Base-by-base conservation (phyloP, 2,113 vertebrate species). In the Mola mola region DNA sequence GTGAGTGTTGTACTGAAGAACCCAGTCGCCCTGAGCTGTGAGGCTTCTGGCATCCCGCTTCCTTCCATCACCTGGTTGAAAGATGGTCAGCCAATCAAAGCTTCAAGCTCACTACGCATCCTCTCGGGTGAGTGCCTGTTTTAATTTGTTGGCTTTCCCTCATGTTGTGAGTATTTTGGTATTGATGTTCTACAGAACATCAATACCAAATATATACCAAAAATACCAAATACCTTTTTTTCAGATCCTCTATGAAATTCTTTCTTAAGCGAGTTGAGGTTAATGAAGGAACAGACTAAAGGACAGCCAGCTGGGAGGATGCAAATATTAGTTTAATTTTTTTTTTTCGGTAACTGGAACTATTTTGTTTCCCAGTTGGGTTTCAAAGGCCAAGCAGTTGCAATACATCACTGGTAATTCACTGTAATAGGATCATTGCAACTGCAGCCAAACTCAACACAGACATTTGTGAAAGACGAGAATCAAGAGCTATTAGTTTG, bases 21-120 rank as follows among this genome's bases (percentile, higher is more conserved):
- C 84, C 94, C 97, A 0, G 73, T 95, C 12, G 94, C 93, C 20
- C 82, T 99, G 51, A 91, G 77, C 43, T 99, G 97, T 31, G 96
- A 99, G 86, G 94, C 92, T 5, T 95, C 95, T 0, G 97, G 97
- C 20, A 95, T 98, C 55, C 97, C 97, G 4, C 87, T 96, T 47
- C 97, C 97, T 15, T 78, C 92, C 5, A 92, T 96, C 75, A 93
- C 90, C 0, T 99, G 97, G 97, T 86, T 96, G 10, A 98, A 95
- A 84, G 92, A 97, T 0, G 93, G 94, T 0, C 90, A 66, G 65
- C 94, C 94, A 1, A 59, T 99, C 74, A 91, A 69, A 81, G 67
- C 82, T 0, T 91, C 91, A 22, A 86, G 66, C 58, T 93, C 94
- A 0, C 56, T 94, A 51, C 92, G 87, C 48, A 84, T 96, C 53